Conservation (phyloP, 2,797 vertebrate genomes). For the Macropodus opercularis region DNA sequence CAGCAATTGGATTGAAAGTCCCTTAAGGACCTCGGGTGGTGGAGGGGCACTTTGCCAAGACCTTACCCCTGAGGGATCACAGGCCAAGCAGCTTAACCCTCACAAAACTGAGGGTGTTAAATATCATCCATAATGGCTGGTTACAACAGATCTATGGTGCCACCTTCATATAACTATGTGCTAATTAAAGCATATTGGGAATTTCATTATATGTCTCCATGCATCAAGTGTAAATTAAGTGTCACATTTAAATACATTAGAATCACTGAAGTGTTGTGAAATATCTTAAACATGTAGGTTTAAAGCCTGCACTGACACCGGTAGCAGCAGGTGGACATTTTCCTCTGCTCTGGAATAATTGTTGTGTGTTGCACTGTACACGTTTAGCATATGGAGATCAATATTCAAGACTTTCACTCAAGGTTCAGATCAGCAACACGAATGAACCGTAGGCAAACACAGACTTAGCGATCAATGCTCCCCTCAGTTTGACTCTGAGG, state of each 20-base stretch:
- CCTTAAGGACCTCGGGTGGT: conserved; percentile 74
- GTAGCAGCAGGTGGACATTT: conserved; percentile 37
- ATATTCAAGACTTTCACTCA: conserved; percentile 80
- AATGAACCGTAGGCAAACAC: conserved; percentile 72
- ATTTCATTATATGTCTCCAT: conserved; percentile 30
- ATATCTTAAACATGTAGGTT: conserved; percentile 11
- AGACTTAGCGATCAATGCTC: conserved; percentile 81
- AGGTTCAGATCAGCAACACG: conserved; percentile 71
- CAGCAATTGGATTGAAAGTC: conserved; percentile 95
- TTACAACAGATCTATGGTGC: conserved; percentile 66
- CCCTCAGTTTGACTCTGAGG: conserved; percentile 81
- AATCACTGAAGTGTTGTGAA: conserved; percentile 7
- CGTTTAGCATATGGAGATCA: conserved; percentile 82
- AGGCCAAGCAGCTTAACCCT: conserved; percentile 85
- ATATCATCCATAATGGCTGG: conserved; percentile 79
- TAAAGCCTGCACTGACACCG: conserved; percentile 5
- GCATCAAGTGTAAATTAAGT: conserved; percentile 17
- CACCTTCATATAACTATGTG: conserved; percentile 14
- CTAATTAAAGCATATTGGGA: conserved; percentile 32
- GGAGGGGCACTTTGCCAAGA: conserved; percentile 80
- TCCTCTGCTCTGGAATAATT: conserved; percentile 72
- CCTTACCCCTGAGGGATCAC: conserved; percentile 80
- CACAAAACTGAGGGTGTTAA: conserved; percentile 83
- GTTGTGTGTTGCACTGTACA: conserved; percentile 74
- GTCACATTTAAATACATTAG: conserved; percentile 1